Evolutionary conservation across 2,888 invertebrate genomes (phyloP), one percentile per base, ranked within the genome.

Genomic region (Pammene fasciana): DNA sequence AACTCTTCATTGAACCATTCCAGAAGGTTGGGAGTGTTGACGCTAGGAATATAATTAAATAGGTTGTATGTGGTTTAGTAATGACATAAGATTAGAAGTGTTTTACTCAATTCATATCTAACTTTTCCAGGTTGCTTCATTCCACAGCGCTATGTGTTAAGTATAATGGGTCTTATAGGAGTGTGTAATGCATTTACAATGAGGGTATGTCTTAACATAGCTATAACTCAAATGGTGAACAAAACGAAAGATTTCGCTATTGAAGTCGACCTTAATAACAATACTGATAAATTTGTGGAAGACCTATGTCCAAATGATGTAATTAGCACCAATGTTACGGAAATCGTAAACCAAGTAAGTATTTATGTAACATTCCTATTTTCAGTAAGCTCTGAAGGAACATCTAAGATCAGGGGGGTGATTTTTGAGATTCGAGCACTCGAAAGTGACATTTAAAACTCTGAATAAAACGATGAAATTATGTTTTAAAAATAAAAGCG

Each of bases 151-250:
- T 70, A 59, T 16, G 50, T 70, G n/a, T 38, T 70, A 16, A 52
- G 60, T 13, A 50, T 70, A 34, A 55, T 70, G 13, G 70, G 65
- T 6, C 65, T 65, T 26, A 26, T 70, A 43, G 70, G 70, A 54
- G 70, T 70, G 10, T 70, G 70, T 48, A 70, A 70, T 55, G 70
- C 70, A 5, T 70, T 65, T 16, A 70, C 70, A 54, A 70, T 70
- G 70, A 59, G 70, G 6, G 65, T 70, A 34, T 65, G 34, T n/a
- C 60, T 70, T 0, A 70, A 65, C 36, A 38, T 70, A 45, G 70
- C 70, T 2, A 70, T 70, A 11, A 70, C 70, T 3, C 70, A 70
- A 50, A 70, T 70, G 70, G 70, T 70, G 8, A 70, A 66, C 50
- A 72, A 65, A 46, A 70, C 68, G 3, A 70, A 60, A 36, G 57